These are phyloP conservation scores for Danaus plexippus DNA, from an alignment of 1,140 invertebrate species.

Conservation along the genomic window DNA sequence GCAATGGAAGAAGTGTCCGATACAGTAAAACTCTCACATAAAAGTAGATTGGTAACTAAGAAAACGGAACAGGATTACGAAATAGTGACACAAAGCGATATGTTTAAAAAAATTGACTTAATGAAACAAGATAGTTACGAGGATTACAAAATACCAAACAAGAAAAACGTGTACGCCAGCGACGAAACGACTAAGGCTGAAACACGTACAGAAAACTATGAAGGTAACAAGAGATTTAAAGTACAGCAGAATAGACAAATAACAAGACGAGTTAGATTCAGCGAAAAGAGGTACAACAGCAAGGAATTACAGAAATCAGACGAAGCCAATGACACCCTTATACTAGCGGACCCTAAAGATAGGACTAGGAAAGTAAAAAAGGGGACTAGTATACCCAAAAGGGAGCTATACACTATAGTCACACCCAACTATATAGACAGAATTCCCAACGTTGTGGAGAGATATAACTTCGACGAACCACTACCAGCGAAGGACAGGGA, in stretches of 20 bases:
- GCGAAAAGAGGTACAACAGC: not conserved
- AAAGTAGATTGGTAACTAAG: slow-evolving; percentile 6
- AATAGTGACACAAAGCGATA: not conserved
- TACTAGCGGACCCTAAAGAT: slow-evolving; percentile 1
- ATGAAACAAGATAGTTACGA: slow-evolving; percentile 45
- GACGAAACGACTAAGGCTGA: slow-evolving; percentile 13
- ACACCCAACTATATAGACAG: slow-evolving; percentile 43
- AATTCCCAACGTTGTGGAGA: slow-evolving; percentile 38
- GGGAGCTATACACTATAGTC: slow-evolving; percentile 31
- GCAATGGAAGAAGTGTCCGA: not conserved
- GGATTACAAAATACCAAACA: slow-evolving; percentile 39
- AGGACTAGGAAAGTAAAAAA: slow-evolving; percentile 11
- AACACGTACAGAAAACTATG: not conserved
- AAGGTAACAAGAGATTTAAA: slow-evolving; percentile 13
- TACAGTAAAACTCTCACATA: not conserved
- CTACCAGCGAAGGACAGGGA: slow-evolving; percentile 47
- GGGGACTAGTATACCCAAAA: slow-evolving; percentile 37
- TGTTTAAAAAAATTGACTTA: slow-evolving; percentile 16
- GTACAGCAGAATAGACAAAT: slow-evolving; percentile 7
- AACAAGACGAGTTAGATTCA: slow-evolving; percentile 4
- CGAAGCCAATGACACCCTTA: slow-evolving; percentile 4
- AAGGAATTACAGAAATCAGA: slow-evolving; percentile 5
- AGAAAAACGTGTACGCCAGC: slow-evolving; percentile 29
- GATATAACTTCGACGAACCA: slow-evolving; percentile 50
- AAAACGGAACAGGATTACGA: slow-evolving; percentile 3